Evolutionary conservation across 2,113 vertebrate genomes (phyloP).

Genomic region (Poecilia latipinna): DNA sequence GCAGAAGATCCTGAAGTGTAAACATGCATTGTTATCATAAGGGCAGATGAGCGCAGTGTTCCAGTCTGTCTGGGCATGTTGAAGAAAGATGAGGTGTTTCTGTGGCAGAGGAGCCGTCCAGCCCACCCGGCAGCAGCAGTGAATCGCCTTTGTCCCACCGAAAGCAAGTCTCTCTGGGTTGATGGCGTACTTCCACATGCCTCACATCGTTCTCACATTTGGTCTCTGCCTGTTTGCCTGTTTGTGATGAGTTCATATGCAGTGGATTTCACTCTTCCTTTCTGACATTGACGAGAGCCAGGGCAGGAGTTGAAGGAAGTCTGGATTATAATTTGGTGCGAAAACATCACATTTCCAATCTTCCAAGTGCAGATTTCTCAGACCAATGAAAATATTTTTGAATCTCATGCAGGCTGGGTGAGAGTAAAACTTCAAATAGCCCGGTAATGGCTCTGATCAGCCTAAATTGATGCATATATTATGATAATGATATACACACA

Average conservation of each 20-base stretch:
- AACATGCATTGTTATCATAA: conserved; percentile 28
- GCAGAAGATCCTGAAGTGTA: conserved; percentile 16
- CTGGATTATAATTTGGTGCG: conserved; percentile 16
- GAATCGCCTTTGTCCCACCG: conserved; percentile 50
- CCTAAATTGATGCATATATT: not conserved
- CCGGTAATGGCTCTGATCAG: not conserved
- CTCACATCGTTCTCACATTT: conserved; percentile 30
- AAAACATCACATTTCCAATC: not conserved
- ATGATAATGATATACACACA: no score
- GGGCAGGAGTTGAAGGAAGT: not conserved
- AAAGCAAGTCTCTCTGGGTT: conserved; percentile 53
- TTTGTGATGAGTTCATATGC: not conserved
- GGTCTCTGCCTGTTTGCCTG: conserved; percentile 6
- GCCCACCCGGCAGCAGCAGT: conserved; percentile 41
- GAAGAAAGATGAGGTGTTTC: conserved; percentile 58
- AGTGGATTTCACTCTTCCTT: conserved; percentile 5
- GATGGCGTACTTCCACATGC: conserved; percentile 64
- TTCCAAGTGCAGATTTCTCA: conserved; percentile 6
- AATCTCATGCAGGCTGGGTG: not conserved
- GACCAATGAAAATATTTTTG: conserved; percentile 9
- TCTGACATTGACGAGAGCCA: not conserved
- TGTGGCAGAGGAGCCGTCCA: conserved; percentile 11
- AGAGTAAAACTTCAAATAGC: not conserved
- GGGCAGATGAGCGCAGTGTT: conserved; percentile 24
- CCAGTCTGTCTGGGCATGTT: conserved; percentile 49